These are phyloP conservation scores for Crossocerus cetratus DNA, from an alignment of 2,888 invertebrate species.

Conservation along the genomic window DNA sequence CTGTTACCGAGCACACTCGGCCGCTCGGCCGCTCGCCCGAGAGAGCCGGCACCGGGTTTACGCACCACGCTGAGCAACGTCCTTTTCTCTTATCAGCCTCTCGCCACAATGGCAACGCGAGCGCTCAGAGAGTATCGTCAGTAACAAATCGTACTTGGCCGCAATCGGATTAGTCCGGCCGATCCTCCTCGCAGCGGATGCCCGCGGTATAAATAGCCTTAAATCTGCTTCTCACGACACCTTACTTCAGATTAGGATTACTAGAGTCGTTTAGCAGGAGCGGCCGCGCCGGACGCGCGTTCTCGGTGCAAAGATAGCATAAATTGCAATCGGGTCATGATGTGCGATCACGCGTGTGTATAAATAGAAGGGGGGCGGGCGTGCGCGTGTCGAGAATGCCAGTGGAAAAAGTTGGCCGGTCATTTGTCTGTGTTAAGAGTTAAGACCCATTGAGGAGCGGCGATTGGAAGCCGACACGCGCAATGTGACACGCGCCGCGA, in stretches of 20 bases:
- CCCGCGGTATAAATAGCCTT: neutral
- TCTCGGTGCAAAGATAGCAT: neutral
- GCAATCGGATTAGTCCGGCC: neutral
- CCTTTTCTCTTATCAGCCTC: conserved; percentile 24
- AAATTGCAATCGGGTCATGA: neutral
- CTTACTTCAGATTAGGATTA: neutral
- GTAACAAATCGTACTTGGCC: neutral
- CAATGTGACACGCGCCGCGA: conserved; percentile 38
- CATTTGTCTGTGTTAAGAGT: conserved; percentile 69
- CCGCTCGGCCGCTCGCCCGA: conserved; percentile 24
- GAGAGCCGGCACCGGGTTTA: conserved; percentile 46
- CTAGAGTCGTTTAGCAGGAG: neutral
- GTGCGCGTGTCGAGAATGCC: conserved; percentile 17
- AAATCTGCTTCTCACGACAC: neutral
- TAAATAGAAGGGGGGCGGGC: neutral
- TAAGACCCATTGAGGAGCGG: conserved; percentile 61
- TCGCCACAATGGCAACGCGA: conserved; percentile 16
- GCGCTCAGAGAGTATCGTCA: neutral
- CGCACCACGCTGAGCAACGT: conserved; percentile 38
- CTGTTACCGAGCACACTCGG: conserved; percentile 42
- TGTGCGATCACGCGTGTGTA: conserved; percentile 2
- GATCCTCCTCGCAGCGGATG: too few species aligned
- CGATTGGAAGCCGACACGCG: conserved; percentile 57
- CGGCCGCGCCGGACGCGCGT: neutral
- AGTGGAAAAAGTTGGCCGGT: conserved; percentile 39